A percentile compares a stretch with the other conserved stretches of the same genome.
Conservation (phyloP, 2,797 vertebrate genomes). For the Emydoidea blandingii region DNA sequence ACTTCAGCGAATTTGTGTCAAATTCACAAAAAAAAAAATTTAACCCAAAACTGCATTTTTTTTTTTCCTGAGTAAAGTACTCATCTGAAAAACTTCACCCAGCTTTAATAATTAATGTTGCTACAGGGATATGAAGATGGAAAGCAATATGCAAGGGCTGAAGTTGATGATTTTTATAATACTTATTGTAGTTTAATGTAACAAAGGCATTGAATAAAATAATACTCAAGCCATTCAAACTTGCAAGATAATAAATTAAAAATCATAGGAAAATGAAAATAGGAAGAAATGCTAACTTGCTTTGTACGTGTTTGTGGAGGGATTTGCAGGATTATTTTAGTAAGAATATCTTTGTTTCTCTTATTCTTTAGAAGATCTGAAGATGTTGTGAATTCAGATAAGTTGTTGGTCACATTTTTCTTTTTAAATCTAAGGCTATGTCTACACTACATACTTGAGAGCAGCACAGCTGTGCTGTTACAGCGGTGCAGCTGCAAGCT, state of each 20-base stretch:
- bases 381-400: background rate
- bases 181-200: background rate
- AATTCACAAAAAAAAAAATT: too few species aligned
- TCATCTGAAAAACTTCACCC: too few species aligned
- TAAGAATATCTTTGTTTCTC: background rate
- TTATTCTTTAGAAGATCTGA: background rate
- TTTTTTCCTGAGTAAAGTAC: too few species aligned
- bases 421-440: background rate
- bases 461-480: too few species aligned
- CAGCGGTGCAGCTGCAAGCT: too few species aligned
- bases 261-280: background rate
- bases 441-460: too few species aligned
- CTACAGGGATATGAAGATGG: background rate
- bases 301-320: fast-evolving
- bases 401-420: background rate
- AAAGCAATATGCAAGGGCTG: background rate
- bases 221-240: background rate
- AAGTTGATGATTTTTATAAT: background rate
- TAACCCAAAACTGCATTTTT: too few species aligned
- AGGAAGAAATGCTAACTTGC: background rate
- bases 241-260: background rate
- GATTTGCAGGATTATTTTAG: background rate
- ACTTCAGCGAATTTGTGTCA: too few species aligned
- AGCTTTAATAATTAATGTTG: background rate
- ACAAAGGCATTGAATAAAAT: background rate